A percentile compares a stretch with the other conserved stretches of the same genome.
These are phyloP conservation scores for Nematopogon swammerdamellus DNA, from an alignment of 2,888 invertebrate genomes.

Conservation along the genomic window DNA sequence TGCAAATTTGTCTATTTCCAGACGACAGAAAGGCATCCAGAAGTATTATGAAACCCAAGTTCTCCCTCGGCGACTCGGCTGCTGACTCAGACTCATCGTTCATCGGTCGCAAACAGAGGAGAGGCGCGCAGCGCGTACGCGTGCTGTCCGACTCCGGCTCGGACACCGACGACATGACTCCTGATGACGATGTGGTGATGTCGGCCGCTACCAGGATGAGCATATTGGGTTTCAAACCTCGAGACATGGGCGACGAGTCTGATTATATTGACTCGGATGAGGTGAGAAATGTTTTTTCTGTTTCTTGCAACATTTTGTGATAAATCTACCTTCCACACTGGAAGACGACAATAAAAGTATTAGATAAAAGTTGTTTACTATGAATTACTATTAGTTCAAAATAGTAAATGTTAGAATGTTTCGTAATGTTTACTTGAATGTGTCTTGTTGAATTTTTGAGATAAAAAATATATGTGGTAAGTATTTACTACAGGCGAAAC, in stretches of 20 bases:
- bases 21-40: not conserved
- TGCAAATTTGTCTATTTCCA: not conserved
- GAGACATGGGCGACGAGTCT: slow-evolving; percentile 37
- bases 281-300: slow-evolving; percentile 31
- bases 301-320: not conserved
- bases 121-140: slow-evolving; percentile 16
- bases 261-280: slow-evolving; percentile 47
- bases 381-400: too few species aligned
- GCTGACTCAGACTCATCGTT: slow-evolving; percentile 21
- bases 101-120: slow-evolving; percentile 26
- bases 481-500: too few species aligned
- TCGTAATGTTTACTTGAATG: too few species aligned
- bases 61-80: slow-evolving; percentile 3
- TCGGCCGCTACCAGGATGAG: slow-evolving; percentile 48
- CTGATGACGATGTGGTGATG: slow-evolving; percentile 43
- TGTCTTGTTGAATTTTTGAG: too few species aligned
- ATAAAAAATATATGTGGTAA: too few species aligned
- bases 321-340: not conserved
- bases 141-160: slow-evolving; percentile 31
- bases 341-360: too few species aligned
- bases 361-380: too few species aligned
- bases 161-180: slow-evolving; percentile 29
- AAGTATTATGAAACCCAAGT: not conserved
- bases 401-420: too few species aligned
- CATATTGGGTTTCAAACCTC: slow-evolving; percentile 42